Evolutionary conservation across 1,140 invertebrate species (phyloP).

Genomic region (Drosophila sturtevanti): DNA sequence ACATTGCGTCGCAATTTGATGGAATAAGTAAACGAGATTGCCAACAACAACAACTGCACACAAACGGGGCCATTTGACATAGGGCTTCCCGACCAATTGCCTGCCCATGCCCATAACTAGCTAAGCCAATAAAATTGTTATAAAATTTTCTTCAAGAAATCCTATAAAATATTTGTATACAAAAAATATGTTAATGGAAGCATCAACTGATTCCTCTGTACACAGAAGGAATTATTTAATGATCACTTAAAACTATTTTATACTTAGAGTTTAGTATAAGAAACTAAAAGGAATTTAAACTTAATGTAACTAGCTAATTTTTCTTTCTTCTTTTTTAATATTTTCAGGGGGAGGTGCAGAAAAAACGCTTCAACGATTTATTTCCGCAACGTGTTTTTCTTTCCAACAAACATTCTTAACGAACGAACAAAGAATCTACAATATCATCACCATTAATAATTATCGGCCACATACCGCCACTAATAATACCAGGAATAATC

Average conservation of each 20-base stretch:
- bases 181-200: no score
- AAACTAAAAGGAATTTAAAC: not conserved
- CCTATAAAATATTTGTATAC: no score
- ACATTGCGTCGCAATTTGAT: slow-evolving; percentile 47
- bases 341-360: slow-evolving; percentile 81
- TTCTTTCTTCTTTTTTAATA: not conserved
- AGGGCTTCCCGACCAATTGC: slow-evolving; percentile 18
- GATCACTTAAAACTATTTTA: not conserved
- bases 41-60: slow-evolving; percentile 13
- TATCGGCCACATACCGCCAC: slow-evolving; percentile 22
- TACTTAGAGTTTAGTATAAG: not conserved
- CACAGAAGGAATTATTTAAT: no score
- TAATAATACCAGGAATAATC: slow-evolving; percentile 33
- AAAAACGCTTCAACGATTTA: slow-evolving; percentile 73
- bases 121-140: not conserved
- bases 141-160: no score
- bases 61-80: slow-evolving; percentile 20
- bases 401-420: slow-evolving; percentile 44
- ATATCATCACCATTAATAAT: slow-evolving; percentile 23
- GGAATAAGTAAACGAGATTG: slow-evolving; percentile 14
- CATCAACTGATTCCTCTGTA: no score
- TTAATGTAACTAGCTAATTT: not conserved
- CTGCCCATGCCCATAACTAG: not conserved
- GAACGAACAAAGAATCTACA: slow-evolving; percentile 53
- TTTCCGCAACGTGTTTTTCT: slow-evolving; percentile 43